Conservation (phyloP, 2,888 invertebrate genomes). For the Proisotoma minuta region DNA sequence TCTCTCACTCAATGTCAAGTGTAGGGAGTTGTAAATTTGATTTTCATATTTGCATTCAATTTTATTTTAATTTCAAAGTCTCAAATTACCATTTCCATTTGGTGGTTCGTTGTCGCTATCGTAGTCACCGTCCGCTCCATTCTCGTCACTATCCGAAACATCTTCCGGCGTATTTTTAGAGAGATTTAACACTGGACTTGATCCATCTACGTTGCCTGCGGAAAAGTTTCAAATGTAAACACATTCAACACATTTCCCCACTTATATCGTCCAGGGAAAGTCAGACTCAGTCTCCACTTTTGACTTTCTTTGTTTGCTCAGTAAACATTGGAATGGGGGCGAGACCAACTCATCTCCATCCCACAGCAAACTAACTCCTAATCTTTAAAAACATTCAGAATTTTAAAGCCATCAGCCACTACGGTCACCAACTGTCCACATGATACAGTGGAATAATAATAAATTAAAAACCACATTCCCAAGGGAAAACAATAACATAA, state of each 20-base stretch:
- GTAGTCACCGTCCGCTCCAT: slow-evolving; percentile 62
- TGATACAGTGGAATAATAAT: no score
- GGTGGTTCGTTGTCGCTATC: slow-evolving; percentile 71
- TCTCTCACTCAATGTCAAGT: background rate
- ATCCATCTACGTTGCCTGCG: slow-evolving; percentile 77
- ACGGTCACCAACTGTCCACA: no score
- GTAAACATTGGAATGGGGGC: background rate
- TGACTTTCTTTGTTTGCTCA: slow-evolving; percentile 8
- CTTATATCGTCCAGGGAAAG: slow-evolving; percentile 2
- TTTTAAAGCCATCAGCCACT: no score
- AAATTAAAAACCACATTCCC: no score
- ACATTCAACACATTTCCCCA: slow-evolving; percentile 11
- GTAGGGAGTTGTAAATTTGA: slow-evolving; percentile 11
- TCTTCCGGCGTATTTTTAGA: slow-evolving; percentile 69
- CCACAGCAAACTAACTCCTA: background rate
- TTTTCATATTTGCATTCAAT: slow-evolving; percentile 21
- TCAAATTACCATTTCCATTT: slow-evolving; percentile 22
- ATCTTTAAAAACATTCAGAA: slow-evolving; percentile 12
- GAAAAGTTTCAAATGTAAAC: slow-evolving; percentile 10
- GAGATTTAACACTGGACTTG: slow-evolving; percentile 86
- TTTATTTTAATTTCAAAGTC: background rate
- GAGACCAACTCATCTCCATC: background rate
- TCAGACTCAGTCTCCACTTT: background rate
- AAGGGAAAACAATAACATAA: no score
- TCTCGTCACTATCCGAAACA: slow-evolving; percentile 47